Conservation (phyloP, 2,888 invertebrate species). For the Onthophagus sagittarius region DNA sequence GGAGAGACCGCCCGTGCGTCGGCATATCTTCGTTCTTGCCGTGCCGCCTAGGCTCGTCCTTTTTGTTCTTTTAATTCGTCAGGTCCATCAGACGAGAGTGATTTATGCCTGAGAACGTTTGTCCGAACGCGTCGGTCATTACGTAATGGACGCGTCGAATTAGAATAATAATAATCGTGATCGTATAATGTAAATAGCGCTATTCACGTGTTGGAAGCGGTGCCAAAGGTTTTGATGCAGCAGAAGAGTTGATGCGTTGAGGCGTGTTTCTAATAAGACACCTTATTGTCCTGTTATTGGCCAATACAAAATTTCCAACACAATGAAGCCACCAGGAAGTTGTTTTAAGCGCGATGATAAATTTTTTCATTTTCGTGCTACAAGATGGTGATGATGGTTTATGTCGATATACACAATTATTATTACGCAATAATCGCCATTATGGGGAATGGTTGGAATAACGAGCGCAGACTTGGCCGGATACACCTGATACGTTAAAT, state of each 20-base stretch:
- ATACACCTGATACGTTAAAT: background rate
- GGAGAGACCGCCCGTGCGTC: constrained; percentile 15
- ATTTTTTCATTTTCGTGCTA: too few species aligned
- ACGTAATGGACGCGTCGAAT: constrained; percentile 15
- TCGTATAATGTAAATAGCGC: background rate
- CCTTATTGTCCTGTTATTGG: background rate
- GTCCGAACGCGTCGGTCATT: constrained; percentile 14
- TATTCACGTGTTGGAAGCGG: background rate
- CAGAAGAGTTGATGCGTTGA: background rate
- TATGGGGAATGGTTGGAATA: background rate
- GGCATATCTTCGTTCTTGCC: constrained; percentile 13
- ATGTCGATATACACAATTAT: background rate
- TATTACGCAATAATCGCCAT: background rate
- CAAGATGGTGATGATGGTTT: too few species aligned
- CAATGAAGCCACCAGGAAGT: background rate
- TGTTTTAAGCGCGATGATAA: too few species aligned
- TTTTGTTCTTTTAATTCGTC: constrained; percentile 21
- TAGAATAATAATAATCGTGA: constrained; percentile 1
- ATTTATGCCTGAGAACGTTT: constrained; percentile 21
- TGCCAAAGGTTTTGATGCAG: background rate
- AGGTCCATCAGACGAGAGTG: constrained; percentile 21
- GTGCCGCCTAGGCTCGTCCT: constrained; percentile 11
- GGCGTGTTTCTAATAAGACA: background rate
- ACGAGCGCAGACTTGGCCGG: background rate
- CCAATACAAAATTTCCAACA: background rate